Conservation (phyloP, 35 echinoderm and acorn worm species). For the Apostichopus parvimensis region DNA sequence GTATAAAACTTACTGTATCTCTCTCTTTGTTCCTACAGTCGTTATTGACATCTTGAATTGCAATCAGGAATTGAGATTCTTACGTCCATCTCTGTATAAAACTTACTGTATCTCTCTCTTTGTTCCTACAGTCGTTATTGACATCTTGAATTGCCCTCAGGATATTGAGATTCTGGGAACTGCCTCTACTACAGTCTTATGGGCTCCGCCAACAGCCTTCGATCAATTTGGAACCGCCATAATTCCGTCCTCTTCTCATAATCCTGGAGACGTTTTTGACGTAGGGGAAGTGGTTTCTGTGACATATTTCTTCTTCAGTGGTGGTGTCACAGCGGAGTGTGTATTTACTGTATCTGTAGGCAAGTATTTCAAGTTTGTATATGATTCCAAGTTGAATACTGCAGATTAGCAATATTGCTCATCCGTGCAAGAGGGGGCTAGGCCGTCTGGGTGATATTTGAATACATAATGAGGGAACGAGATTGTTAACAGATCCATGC, state of each 20-base stretch:
- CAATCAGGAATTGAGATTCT: neutral
- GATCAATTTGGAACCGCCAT: neutral
- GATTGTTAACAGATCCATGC: neutral
- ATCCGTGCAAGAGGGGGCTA: no score
- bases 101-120: neutral
- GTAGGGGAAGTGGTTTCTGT: neutral
- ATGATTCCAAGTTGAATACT: no score
- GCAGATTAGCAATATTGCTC: no score
- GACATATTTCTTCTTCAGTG: neutral
- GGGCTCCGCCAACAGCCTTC: neutral
- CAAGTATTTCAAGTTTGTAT: no score
- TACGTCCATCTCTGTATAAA: neutral
- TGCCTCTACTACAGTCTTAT: neutral
- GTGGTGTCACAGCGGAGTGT: neutral
- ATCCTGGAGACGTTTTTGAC: constrained; percentile 4
- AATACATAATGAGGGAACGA: neutral
- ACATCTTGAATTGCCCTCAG: neutral
- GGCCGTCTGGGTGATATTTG: no score
- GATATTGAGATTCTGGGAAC: neutral
- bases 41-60: neutral
- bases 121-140: neutral
- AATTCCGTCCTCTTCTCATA: neutral
- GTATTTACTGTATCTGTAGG: no score
- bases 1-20: neutral
- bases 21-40: neutral